phyloP scores from a whole-genome alignment of 2,888 invertebrate species.

The Stenodera caucasica region DNA sequence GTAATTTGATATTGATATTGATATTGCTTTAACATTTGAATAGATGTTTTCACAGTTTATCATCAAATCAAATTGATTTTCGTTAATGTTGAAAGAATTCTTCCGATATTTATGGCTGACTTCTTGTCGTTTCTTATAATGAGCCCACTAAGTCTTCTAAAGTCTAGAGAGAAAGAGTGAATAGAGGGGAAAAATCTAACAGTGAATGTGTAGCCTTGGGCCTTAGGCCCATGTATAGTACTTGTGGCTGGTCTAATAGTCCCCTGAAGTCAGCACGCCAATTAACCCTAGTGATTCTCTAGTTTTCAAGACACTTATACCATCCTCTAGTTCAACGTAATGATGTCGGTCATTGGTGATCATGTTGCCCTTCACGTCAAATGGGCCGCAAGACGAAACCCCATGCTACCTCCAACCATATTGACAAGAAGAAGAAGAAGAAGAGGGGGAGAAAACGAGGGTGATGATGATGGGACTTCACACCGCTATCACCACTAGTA shows the following conservation, averaged over 20 bases:
- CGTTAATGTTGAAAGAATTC: neutral
- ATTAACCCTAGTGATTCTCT: conserved; percentile 12
- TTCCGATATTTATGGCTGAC: neutral
- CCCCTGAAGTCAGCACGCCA: neutral
- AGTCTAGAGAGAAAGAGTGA: neutral
- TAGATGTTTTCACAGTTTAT: neutral
- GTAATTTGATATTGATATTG: conserved; percentile 2
- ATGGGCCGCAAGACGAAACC: conserved; percentile 17
- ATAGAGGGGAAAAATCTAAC: neutral
- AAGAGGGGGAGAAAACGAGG: conserved; percentile 6
- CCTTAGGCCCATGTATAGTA: neutral
- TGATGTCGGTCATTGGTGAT: conserved; percentile 29
- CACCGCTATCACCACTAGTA: neutral
- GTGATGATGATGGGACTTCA: neutral
- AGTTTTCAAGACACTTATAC: conserved; percentile 25
- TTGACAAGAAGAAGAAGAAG: conserved; percentile 4
- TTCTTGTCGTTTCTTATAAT: neutral
- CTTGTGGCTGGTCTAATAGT: neutral
- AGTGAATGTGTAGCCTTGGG: neutral
- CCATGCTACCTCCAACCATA: neutral
- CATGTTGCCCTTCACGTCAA: conserved; percentile 27
- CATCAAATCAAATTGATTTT: neutral
- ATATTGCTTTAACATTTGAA: neutral
- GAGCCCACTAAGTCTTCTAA: neutral
- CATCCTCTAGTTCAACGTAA: conserved; percentile 23